Evolutionary conservation across 2,113 vertebrate genomes (phyloP).

Genomic region (Chrysochloris asiatica): DNA sequence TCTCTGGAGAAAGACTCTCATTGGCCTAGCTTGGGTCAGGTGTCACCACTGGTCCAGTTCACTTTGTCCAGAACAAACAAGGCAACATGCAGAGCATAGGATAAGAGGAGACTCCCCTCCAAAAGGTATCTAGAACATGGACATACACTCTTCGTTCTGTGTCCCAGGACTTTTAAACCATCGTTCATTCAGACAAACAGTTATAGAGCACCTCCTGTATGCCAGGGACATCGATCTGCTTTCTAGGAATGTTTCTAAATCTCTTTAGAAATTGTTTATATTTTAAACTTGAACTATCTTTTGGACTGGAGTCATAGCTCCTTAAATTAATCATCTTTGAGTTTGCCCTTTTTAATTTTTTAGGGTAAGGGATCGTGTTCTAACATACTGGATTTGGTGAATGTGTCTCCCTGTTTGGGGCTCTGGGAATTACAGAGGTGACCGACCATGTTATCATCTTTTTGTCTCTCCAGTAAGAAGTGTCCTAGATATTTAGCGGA

Average conservation of each 20-base stretch:
- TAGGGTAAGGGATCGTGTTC: background rate
- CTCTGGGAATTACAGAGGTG: background rate
- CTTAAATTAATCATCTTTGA: constrained; percentile 15
- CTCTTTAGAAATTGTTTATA: constrained; percentile 6
- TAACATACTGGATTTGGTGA: background rate
- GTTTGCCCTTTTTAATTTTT: constrained; percentile 21
- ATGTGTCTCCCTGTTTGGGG: accelerated
- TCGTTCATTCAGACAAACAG: background rate
- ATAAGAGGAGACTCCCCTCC: background rate
- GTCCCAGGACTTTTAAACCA: background rate
- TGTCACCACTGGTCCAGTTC: background rate
- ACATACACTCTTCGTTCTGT: background rate
- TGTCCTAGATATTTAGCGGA: constrained; percentile 7
- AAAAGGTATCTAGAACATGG: background rate
- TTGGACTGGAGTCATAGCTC: background rate
- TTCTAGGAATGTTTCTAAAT: too few species aligned
- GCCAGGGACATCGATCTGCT: background rate
- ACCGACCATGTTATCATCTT: background rate
- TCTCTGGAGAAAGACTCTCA: constrained; percentile 4
- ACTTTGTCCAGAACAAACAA: background rate
- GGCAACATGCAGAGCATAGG: background rate
- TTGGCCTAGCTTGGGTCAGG: background rate
- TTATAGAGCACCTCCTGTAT: background rate
- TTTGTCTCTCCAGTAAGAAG: background rate
- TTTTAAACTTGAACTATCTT: background rate